Percentiles rank a stretch among this genome's conserved stretches.
Conservation (phyloP, 2,888 invertebrate genomes). For the Phortica okadai region DNA sequence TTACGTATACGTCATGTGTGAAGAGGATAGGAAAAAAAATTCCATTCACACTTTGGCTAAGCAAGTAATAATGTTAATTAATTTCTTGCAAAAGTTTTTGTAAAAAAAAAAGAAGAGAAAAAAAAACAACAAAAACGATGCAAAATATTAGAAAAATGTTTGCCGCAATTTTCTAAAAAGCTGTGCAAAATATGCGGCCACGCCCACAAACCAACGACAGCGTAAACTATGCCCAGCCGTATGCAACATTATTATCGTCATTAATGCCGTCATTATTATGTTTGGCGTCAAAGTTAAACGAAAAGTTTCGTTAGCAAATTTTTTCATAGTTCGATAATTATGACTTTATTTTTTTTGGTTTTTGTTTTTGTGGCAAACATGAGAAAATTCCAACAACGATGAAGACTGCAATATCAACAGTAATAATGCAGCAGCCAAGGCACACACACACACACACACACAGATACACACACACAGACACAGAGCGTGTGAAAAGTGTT, state of each 20-base stretch:
- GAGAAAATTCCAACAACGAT: neutral
- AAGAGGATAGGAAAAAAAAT: no score
- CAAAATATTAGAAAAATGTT: slow-evolving; percentile 20
- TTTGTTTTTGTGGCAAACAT: neutral
- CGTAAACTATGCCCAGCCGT: no score
- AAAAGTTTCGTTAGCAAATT: neutral
- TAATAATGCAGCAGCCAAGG: no score
- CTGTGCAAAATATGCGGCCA: neutral
- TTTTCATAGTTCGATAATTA: slow-evolving; percentile 23
- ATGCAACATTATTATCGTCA: no score
- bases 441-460: neutral
- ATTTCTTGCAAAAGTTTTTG: neutral
- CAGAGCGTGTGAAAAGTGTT: slow-evolving; percentile 18
- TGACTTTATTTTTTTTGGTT: neutral
- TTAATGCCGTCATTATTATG: neutral
- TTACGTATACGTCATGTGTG: no score
- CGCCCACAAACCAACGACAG: neutral
- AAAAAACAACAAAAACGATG: neutral
- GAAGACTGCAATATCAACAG: neutral
- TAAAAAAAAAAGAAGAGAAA: neutral
- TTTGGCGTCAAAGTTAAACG: neutral
- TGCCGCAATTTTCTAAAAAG: slow-evolving; percentile 23
- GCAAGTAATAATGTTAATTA: neutral
- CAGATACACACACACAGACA: neutral
- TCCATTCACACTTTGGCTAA: neutral